Conservation (phyloP, 2,113 vertebrate genomes). For the Gavialis gangeticus region DNA sequence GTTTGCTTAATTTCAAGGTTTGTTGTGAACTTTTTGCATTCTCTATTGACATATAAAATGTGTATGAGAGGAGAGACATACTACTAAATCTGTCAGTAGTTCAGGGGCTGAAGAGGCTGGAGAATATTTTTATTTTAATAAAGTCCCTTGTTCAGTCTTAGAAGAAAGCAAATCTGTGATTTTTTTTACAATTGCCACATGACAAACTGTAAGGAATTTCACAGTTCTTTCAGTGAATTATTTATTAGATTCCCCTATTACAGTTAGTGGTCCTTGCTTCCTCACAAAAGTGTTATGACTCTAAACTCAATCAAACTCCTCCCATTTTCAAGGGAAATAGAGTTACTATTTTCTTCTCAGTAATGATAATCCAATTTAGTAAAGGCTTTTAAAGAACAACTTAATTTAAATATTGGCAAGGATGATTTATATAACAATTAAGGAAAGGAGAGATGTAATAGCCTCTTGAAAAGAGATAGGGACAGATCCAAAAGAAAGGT, state of each 20-base stretch:
- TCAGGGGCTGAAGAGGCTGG: not conserved
- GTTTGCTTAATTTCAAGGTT: not conserved
- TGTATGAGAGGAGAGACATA: not conserved
- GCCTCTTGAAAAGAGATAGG: not conserved
- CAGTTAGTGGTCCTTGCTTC: conserved; percentile 27
- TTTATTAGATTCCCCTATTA: not conserved
- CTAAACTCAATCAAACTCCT: conserved; percentile 35
- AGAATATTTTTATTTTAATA: not conserved
- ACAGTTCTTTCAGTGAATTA: conserved; percentile 6
- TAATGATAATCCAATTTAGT: not conserved
- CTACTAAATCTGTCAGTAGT: not conserved
- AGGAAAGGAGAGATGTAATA: not conserved
- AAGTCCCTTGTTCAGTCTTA: not conserved
- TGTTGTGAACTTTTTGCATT: not conserved
- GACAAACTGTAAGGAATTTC: not conserved
- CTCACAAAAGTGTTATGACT: not conserved
- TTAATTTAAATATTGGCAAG: not conserved
- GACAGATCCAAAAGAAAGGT: not conserved
- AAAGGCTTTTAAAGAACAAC: not conserved
- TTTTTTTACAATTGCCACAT: not conserved
- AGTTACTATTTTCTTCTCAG: not conserved
- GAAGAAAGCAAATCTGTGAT: not conserved
- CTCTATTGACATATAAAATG: not conserved
- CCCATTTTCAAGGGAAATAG: conserved; percentile 22
- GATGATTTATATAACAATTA: not conserved